Base-by-base conservation (phyloP, 1,140 invertebrate species). In the Euwallacea similis region DNA sequence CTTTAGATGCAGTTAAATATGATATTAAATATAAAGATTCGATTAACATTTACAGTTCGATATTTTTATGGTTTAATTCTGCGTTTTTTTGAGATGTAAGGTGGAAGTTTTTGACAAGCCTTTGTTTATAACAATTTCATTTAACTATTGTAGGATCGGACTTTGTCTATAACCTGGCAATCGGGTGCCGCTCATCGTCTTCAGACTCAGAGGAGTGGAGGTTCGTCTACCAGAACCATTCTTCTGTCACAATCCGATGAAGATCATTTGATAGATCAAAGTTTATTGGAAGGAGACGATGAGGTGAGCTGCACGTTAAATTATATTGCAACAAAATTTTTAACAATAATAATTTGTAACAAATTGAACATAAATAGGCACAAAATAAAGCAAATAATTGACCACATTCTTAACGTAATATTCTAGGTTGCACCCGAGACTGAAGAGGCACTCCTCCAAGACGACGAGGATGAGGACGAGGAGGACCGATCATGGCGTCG, bases 391-490 rank as follows among this genome's bases (percentile, higher is more conserved):
- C 21, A 33, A 33, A 33, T 33, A 33, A 33, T 33, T 33, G 4
- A 33, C 21, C 1, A 33, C 21, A 33, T 33, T 33, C 21, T 4
- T 33, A 33, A 2, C 4, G 4, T 33, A 1, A 56, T 56, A 15
- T 71, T 66, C 6, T 60, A 79, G 76, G 41, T 81, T 16, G 76
- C 76, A 42, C 76, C 78, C 1, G 80, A 81, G 50, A 78, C 81
- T 2, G 81, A 82, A 59, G 82, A 82, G 66, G 79, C 79, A 13
- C 78, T 84, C 6, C 70, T 84, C 6, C 81, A 84, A 66, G 85
- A 85, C 67, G 87, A 88, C 61, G 87, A 88, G 60, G 87, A 88
- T 42, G 87, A 89, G 56, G 87, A 88, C 33, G 86, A 88, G 68
- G 85, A 82, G 79, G 87, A 83, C 78, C 81, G 81, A 53, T 84